phyloP scores from a whole-genome alignment of 2,113 vertebrate species.

The Falcunculus frontatus region DNA sequence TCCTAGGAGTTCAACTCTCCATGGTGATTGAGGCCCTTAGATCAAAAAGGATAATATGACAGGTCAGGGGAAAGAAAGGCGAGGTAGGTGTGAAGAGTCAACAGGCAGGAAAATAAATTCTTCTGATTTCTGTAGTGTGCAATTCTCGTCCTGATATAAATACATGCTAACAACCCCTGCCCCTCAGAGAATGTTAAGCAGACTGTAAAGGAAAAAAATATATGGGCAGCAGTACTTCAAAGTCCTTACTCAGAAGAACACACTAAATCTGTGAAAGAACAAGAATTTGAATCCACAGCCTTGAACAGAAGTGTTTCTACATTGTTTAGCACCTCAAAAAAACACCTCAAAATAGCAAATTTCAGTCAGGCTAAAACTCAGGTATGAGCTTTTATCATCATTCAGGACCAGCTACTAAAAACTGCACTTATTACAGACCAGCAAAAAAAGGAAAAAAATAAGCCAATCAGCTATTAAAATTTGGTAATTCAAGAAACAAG shows the following conservation, averaged over 20 bases:
- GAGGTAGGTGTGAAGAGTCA: not conserved
- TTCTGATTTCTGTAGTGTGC: not conserved
- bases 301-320: not conserved
- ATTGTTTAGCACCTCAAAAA: not conserved
- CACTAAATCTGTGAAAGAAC: not conserved
- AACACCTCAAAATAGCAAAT: too few species aligned
- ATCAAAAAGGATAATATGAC: not conserved
- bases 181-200: not conserved
- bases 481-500: not conserved
- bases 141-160: not conserved
- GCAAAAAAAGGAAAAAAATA: not conserved
- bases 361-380: not conserved
- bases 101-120: not conserved
- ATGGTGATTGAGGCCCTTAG: not conserved
- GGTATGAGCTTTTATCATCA: not conserved
- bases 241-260: not conserved
- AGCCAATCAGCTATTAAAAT: not conserved
- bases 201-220: not conserved
- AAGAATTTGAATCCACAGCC: not conserved
- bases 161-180: not conserved
- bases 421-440: not conserved
- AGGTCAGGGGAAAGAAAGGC: not conserved
- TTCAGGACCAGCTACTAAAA: not conserved
- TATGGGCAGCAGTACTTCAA: constrained; percentile 1
- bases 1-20: not conserved